phyloP scores from a whole-genome alignment of 2,113 vertebrate species.

The Rhinolophus sinicus region DNA sequence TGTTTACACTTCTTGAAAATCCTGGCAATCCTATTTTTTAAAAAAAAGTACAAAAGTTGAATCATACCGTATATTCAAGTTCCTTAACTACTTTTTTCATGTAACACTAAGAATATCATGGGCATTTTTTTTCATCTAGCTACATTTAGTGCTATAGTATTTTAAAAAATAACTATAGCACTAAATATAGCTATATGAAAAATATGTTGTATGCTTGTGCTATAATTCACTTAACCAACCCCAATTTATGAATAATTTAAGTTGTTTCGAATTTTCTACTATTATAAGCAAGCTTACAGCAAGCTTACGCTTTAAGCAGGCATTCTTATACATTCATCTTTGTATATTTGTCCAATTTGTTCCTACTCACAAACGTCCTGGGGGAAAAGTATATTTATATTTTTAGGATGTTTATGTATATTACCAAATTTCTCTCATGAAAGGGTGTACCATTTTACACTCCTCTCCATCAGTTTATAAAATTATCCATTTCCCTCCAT shows the following conservation, averaged over 20 bases:
- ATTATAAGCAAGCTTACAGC: background rate
- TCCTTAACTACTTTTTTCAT: background rate
- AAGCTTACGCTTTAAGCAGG: background rate
- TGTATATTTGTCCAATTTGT: background rate
- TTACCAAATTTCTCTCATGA: conserved; percentile 15
- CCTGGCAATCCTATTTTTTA: background rate
- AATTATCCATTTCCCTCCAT: background rate
- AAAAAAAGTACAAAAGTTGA: background rate
- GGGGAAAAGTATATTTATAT: background rate
- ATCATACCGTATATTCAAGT: background rate
- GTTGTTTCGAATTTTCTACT: conserved; percentile 12
- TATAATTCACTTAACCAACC: background rate
- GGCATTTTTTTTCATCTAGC: background rate
- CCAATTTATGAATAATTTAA: background rate
- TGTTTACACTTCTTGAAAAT: background rate
- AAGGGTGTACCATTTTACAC: background rate
- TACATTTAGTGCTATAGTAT: background rate
- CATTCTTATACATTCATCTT: background rate
- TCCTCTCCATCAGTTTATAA: background rate
- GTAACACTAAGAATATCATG: background rate
- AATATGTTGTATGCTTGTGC: background rate
- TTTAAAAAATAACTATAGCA: background rate
- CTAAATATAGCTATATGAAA: no score
- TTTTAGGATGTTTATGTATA: background rate
- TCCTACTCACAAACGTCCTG: background rate